Evolutionary conservation across 2,888 invertebrate genomes (phyloP).

Genomic region (Choreutis nemorana): DNA sequence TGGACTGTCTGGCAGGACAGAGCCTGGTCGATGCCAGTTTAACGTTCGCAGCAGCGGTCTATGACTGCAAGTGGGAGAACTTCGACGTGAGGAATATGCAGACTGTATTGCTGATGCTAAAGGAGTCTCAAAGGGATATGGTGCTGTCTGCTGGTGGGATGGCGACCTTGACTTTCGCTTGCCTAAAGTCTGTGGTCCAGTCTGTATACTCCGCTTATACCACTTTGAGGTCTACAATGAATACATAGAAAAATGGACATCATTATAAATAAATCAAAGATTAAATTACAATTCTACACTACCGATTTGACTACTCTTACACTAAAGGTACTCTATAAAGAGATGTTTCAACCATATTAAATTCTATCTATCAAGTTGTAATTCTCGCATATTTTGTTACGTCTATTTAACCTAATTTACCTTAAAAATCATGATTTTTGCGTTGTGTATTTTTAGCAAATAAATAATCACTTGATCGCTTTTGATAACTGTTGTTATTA

Average conservation of each 20-base stretch:
- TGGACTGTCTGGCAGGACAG: constrained; percentile 38
- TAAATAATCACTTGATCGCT: too few relatives aligned
- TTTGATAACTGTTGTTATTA: too few relatives aligned
- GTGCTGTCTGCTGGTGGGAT: constrained; percentile 36
- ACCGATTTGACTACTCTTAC: too few relatives aligned
- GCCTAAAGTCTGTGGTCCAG: constrained; percentile 28
- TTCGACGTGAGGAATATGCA: constrained; percentile 31
- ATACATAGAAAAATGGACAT: constrained; percentile 4
- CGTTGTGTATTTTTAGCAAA: too few relatives aligned
- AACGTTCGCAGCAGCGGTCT: constrained; percentile 28
- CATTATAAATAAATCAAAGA: too few relatives aligned
- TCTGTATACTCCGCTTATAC: constrained; percentile 36
- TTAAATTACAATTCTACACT: too few relatives aligned
- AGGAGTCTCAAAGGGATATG: constrained; percentile 31
- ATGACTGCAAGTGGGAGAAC: constrained; percentile 38
- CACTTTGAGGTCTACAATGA: constrained; percentile 26
- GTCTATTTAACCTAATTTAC: too few relatives aligned
- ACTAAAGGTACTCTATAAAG: too few relatives aligned
- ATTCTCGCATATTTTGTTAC: too few relatives aligned
- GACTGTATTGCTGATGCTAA: constrained; percentile 28
- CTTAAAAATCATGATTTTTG: too few relatives aligned
- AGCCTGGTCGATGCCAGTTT: constrained; percentile 29
- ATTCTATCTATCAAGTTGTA: too few relatives aligned
- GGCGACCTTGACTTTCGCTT: constrained; percentile 22
- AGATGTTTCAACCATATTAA: too few relatives aligned